Base-by-base conservation (phyloP, 1,140 invertebrate species). In the Coelopa frigida region DNA sequence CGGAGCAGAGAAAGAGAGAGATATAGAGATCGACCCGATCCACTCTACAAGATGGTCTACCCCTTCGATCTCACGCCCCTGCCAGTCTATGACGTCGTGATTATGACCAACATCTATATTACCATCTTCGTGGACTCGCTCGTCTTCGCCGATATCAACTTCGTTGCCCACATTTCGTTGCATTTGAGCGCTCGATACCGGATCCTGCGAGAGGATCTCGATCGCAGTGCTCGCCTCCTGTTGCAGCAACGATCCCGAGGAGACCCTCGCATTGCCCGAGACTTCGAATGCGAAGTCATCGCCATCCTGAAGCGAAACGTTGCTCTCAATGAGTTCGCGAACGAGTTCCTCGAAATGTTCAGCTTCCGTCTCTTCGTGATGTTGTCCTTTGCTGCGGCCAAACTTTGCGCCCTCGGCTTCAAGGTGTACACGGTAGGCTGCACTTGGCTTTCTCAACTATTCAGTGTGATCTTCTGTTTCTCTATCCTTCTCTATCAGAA, bases 181-280 rank as follows among this genome's bases (percentile, higher is more conserved):
- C 58, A 66, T 49, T 23, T 66, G 2, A 61, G 57, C 23, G 59
- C 49, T 5, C 63, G 52, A 2, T 66, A 59, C 38, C 17, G 49
- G 5, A 4, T 66, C 17, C 14, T 65, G 3, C 47, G 55, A 12
- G 47, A 53, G 1, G 52, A 57, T 14, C 32, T 66, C 46, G 6
- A 17, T 5, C 20, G 54, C 5, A 4, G 18, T 24, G 33, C 38
- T 0, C 44, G 54, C 3, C 31, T 41, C 11, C 33, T 21, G 11
- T 48, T 66, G 6, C 22, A 62, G 5, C 17, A 22, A 6, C 36
- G 20, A 0, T 22, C 35, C 7, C 35, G 50, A 4, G 22, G 11
- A 7, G 26, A 49, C 3, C n/a, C 22, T 20, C 0, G 17, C 14
- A 55, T 65, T 54, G 52, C 61, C 0, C 45, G 33, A 4, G 39